Conservation (phyloP, 2,888 invertebrate species). For the Cybosia mesomella region DNA sequence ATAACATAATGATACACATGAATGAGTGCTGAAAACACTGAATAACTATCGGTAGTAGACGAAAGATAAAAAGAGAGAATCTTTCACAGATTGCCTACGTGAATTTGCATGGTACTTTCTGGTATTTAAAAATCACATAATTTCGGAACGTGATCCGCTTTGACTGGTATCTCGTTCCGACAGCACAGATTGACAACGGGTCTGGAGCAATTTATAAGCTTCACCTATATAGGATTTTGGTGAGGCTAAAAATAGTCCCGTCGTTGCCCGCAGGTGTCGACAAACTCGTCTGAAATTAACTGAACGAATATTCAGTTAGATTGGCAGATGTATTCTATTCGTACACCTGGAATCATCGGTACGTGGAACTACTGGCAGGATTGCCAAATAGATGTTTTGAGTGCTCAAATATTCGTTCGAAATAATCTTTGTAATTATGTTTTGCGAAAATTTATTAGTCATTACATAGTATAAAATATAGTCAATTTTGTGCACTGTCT, state of each 20-base stretch:
- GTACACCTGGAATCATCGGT: conserved; percentile 10
- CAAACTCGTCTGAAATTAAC: conserved; percentile 20
- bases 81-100: neutral
- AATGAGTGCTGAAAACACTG: neutral
- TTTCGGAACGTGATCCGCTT: conserved; percentile 22
- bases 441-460: neutral
- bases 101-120: neutral
- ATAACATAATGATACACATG: neutral
- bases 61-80: neutral
- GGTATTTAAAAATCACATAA: conserved; percentile 20
- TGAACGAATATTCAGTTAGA: conserved; percentile 19
- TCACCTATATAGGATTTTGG: conserved; percentile 22
- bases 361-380: conserved; percentile 6
- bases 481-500: neutral
- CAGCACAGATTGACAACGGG: conserved; percentile 49
- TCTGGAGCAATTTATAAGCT: conserved; percentile 46
- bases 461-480: neutral
- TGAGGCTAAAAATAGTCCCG: conserved; percentile 23
- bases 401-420: neutral
- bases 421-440: conserved; percentile 1
- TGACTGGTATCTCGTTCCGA: conserved; percentile 37
- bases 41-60: neutral
- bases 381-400: neutral
- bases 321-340: conserved; percentile 8
- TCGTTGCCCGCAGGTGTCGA: conserved; percentile 21